Evolutionary conservation across 2,113 vertebrate species (phyloP).

Genomic region (Podocnemis expansa): DNA sequence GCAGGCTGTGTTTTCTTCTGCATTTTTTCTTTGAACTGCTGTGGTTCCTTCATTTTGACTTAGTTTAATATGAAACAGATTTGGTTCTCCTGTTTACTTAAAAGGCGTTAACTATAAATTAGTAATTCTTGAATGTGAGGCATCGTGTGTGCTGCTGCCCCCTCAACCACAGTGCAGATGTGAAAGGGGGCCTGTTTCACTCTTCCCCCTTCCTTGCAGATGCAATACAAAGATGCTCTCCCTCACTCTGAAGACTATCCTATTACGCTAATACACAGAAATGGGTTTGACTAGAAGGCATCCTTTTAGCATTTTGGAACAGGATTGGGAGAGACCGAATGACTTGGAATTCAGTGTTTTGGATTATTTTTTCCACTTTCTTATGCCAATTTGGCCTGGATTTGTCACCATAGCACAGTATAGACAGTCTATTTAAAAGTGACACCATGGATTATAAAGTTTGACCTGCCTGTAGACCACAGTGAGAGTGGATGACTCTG

Average conservation of each 20-base stretch:
- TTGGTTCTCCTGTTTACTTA: conserved; percentile 59
- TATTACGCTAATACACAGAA: neutral
- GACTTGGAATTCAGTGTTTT: conserved; percentile 13
- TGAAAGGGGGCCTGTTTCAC: conserved; percentile 10
- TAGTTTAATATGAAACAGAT: conserved; percentile 71
- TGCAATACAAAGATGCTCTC: neutral
- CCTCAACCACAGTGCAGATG: neutral
- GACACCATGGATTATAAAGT: neutral
- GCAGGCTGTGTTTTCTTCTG: conserved; percentile 31
- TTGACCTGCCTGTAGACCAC: neutral
- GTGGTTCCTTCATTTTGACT: conserved; percentile 52
- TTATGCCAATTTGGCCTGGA: neutral
- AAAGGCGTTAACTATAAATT: conserved; percentile 68
- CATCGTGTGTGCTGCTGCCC: neutral
- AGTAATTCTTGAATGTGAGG: conserved; percentile 50
- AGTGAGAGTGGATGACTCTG: rapidly evolving
- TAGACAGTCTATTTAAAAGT: neutral
- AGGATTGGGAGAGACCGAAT: neutral
- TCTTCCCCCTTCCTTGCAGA: neutral
- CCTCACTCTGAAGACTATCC: conserved; percentile 8
- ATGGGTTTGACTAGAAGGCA: neutral
- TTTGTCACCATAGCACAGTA: neutral
- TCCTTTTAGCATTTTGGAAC: neutral
- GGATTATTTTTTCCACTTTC: neutral
- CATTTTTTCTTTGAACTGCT: conserved; percentile 64